Evolutionary conservation across 37 sponge, comb jelly and placozoan genomes (phyloP), one percentile per base, ranked within the genome.

Genomic region (Aplysina aerophoba): DNA sequence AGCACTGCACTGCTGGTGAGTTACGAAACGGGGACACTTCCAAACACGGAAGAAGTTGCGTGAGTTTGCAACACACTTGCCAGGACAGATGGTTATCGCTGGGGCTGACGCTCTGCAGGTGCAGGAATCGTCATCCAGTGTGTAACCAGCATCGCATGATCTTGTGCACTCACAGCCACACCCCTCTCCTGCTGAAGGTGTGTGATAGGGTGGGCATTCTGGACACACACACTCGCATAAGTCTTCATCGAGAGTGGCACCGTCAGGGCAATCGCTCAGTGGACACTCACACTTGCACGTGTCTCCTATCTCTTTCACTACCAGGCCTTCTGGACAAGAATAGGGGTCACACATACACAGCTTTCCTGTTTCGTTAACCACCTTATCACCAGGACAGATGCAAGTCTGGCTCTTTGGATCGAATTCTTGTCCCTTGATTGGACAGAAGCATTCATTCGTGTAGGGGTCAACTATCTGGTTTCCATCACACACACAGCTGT

Each of bases 141-240:
- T 44, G 50, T 44, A 44, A 11, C 50, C 50, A 44, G 50, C 50
- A 44, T 44, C 50, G 50, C 50, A 44, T 44, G 50, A 44, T 8
- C 50, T 44, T 44, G 50, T 44, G 8, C 50, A 44, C 50, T 44
- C 50, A 44, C 50, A 44, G 50, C 50, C 50, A 44, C 50, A 44
- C 50, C 50, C 50, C 50, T 44, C 8, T 8, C 50, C 50, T 44
- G 50, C 50, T 8, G 22, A 53, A 15, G 12, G 37, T 0, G 21
- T 24, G 25, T 75, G 41, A 11, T 75, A 75, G 37, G 40, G 2
- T 36, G 20, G 53, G 37, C 78, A 39, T 24, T 5, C 14, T 21
- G 78, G 78, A 75, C 78, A 75, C 21, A 75, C 78, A 41, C 78
- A 75, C 78, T 75, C 38, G 25, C 78, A 75, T 24, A 6, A 4